Percentiles rank a stretch among this genome's conserved stretches.
Evolutionary conservation across 2,113 vertebrate species (phyloP).

Genomic region (Puma concolor): DNA sequence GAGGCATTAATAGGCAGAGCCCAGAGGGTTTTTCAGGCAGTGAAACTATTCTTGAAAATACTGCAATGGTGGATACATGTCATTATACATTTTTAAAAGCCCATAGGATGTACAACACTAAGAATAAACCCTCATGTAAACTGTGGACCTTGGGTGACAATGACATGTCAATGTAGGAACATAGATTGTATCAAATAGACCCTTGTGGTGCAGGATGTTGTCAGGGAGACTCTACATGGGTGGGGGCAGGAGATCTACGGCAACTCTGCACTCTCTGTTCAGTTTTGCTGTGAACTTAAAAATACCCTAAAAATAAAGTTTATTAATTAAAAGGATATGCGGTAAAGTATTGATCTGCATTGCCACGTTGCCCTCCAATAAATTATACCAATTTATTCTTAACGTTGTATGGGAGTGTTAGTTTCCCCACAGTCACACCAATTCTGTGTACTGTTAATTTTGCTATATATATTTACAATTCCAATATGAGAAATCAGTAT

Average conservation of each 20-base stretch:
- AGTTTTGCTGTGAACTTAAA: not conserved
- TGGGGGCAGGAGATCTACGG: not conserved
- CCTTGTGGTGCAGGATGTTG: not conserved
- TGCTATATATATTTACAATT: constrained; percentile 8
- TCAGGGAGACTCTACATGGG: not conserved
- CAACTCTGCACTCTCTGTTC: not conserved
- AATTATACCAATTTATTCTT: not conserved
- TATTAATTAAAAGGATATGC: not conserved
- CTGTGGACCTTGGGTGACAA: not conserved
- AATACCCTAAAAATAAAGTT: not conserved
- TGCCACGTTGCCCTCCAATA: not conserved
- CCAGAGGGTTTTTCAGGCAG: not conserved
- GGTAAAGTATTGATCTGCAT: not conserved
- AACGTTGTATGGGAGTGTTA: not conserved
- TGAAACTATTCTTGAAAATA: not conserved
- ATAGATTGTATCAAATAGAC: too few species aligned
- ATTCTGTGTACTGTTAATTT: not conserved
- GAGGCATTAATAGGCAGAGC: not conserved
- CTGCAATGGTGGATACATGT: not conserved
- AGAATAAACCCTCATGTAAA: not conserved
- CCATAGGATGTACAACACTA: not conserved
- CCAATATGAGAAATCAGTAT: constrained; percentile 6
- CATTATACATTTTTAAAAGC: not conserved
- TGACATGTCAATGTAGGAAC: not conserved
- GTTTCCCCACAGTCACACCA: not conserved